Base-by-base conservation (phyloP, 2,797 vertebrate genomes). In the Rhadinocentrus ornatus region DNA sequence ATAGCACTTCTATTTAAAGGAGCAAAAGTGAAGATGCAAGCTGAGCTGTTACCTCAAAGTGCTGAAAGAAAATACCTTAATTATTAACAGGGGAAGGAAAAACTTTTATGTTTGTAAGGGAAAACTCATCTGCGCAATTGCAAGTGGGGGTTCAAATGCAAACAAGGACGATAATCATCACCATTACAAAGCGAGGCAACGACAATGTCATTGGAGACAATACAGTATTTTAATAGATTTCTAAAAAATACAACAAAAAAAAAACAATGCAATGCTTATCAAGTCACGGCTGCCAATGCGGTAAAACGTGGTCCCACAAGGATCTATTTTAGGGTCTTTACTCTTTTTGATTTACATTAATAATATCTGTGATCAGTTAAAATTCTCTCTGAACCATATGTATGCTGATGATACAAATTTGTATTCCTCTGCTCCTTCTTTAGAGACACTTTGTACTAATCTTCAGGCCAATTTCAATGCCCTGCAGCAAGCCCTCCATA, bases 1-100 rank as follows among this genome's bases (percentile, higher is more conserved):
- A 93, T 93, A 82, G 86, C 89, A 81, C 73, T 88, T 91, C 91
- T 94, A 94, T 94, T 93, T 93, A 87, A 92, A 92, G 88, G 86
- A 56, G 65, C 83, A 58, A 71, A 91, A 88, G 89, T 83, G 89
- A 83, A 75, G 89, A 91, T 63, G 78, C 82, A 78, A 82, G 78
- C 71, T 59, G 83, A 91, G 82, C 89, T 91, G 92, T 90, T 91
- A 88, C 80, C 91, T 91, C 78, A 77, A 81, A 80, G 81, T 80
- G 80, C 85, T 80, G 75, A 61, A 82, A 88, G 88, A 88, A 89
- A 88, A 87, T 86, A 88, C 84, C 85, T 82, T 53, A 46, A 80
- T 85, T 88, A 77, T 84, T 69, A 82, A 80, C 52, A 54, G 63
- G 61, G 66, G 58, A 61, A 61, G 41, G 55, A 22, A 63, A 86